Percentiles rank a stretch among this genome's conserved stretches.
Conservation (phyloP, 2,888 invertebrate species). For the Drosophila suboccidentalis region DNA sequence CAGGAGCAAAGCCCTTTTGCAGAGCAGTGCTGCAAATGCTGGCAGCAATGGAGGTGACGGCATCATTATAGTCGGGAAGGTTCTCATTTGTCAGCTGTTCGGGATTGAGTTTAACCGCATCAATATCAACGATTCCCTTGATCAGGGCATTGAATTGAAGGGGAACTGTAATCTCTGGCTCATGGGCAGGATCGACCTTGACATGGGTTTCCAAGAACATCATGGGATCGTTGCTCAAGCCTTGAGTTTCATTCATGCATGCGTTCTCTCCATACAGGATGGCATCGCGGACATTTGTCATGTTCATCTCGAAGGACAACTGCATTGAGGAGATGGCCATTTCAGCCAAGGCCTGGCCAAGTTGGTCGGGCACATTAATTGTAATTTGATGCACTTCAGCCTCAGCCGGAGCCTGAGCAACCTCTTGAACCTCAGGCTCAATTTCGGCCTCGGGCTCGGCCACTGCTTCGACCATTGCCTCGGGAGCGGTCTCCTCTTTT, state of each 20-base stretch:
- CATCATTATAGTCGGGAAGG: conserved; percentile 74
- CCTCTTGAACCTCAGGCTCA: not conserved
- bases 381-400: conserved; percentile 37
- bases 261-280: conserved; percentile 35
- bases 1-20: conserved; percentile 62
- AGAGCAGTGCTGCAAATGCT: conserved; percentile 78
- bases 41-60: conserved; percentile 77
- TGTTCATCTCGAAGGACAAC: conserved; percentile 80
- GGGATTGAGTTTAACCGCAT: conserved; percentile 64
- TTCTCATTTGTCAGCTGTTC: conserved; percentile 46
- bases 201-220: conserved; percentile 61
- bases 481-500: not conserved
- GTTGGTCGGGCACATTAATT: conserved; percentile 56
- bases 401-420: conserved; percentile 1
- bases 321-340: conserved; percentile 79
- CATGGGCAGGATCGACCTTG: conserved; percentile 34
- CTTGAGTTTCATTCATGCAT: not conserved
- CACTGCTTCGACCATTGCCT: not conserved
- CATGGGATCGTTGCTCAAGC: conserved; percentile 38
- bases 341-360: conserved; percentile 59
- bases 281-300: conserved; percentile 74
- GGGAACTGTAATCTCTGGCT: conserved; percentile 51
- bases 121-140: conserved; percentile 69
- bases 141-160: conserved; percentile 77
- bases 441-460: not conserved